Evolutionary conservation across 2,113 vertebrate species (phyloP), one percentile per base, ranked within the genome.

Genomic region (Scomber scombrus): DNA sequence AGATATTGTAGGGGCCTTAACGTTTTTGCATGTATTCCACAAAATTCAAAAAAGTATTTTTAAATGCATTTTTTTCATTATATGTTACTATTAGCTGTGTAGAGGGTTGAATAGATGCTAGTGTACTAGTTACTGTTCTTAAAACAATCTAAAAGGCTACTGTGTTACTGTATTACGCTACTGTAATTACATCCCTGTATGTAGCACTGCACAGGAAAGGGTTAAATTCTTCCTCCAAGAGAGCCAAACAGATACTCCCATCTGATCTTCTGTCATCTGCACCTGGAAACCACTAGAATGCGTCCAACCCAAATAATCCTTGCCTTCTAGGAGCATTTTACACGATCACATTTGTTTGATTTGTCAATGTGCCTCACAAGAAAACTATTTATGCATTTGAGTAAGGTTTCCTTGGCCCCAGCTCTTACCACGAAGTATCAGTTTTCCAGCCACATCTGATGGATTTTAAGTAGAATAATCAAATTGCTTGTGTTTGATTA

Each of bases 291-390:
- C 73, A 65, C 68, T 62, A 23, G 2, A 40, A 60, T 61, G 40
- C 50, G 43, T 75, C 86, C 84, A 83, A 67, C 11, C 8, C 34
- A 88, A 93, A 88, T 40, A 89, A 46, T 49, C 57, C 2, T 21
- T 1, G 46, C 64, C 74, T 69, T 72, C 60, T 58, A 81, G 79
- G 80, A 65, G 54, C 78, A 58, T 74, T 75, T 67, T 70, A 12
- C 8, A 14, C 19, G 2, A 63, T 76, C 43, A 77, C 45, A 54
- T 88, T 72, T 78, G 68, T 84, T 91, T 89, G 75, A 84, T 64
- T 89, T 79, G 60, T 88, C 76, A 19, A 16, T 16, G 40, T 13
- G 56, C 66, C 75, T 75, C 70, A 66, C n/a, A 68, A 70, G 43
- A 67, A 57, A 70, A 77, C 56, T 31, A 58, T 80, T 84, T 71